These are phyloP conservation scores for Sycophila texana DNA, from an alignment of 2,888 invertebrate genomes.

Conservation along the genomic window DNA sequence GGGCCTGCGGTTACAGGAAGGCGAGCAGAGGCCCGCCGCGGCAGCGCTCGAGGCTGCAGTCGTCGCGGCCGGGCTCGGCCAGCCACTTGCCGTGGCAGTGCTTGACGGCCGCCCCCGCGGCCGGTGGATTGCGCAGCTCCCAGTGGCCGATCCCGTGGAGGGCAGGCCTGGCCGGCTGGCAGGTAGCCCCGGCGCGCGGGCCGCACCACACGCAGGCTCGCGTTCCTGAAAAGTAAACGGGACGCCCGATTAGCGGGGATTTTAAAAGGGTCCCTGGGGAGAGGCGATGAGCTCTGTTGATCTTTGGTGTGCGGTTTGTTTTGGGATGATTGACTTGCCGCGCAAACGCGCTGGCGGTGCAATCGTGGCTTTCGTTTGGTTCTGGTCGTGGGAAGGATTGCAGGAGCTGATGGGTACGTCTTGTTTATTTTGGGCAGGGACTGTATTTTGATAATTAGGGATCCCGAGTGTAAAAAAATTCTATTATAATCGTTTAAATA, in stretches of 20 bases:
- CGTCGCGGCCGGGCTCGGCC: constrained; percentile 2
- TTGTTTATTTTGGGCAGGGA: too few relatives aligned
- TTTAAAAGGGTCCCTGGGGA: background rate
- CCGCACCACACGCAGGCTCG: constrained; percentile 51
- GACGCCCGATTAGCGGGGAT: background rate
- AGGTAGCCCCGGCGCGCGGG: background rate
- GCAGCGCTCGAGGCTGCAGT: constrained; percentile 34
- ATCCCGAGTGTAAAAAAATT: too few relatives aligned
- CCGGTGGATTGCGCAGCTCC: constrained; percentile 40
- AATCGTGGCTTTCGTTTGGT: too few relatives aligned
- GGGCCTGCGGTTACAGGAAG: constrained; percentile 32
- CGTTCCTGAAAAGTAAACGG: constrained; percentile 37
- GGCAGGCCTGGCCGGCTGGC: constrained; percentile 37
- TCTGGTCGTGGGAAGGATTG: too few relatives aligned
- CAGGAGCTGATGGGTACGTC: too few relatives aligned
- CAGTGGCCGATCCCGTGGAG: constrained; percentile 52
- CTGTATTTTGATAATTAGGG: too few relatives aligned
- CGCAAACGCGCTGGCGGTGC: too few relatives aligned
- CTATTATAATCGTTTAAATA: too few relatives aligned
- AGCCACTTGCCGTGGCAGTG: constrained; percentile 57
- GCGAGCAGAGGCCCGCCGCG: constrained; percentile 24
- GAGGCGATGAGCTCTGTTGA: background rate
- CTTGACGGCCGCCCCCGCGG: background rate
- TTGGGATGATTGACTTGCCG: too few relatives aligned
- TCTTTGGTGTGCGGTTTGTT: too few relatives aligned